Conservation (phyloP, 2,113 vertebrate genomes). For the Piprites chloris region DNA sequence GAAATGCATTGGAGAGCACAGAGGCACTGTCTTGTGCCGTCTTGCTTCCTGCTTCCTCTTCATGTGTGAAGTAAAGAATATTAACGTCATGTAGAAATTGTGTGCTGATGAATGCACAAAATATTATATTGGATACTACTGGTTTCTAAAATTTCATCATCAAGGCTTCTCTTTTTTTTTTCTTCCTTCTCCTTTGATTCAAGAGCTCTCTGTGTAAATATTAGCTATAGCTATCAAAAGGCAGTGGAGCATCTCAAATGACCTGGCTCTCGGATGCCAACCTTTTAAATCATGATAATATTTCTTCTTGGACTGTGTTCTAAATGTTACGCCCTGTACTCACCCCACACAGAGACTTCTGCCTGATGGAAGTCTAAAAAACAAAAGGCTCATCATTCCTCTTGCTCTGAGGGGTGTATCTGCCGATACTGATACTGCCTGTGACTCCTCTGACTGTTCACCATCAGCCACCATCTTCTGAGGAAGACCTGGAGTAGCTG, state of each 20-base stretch:
- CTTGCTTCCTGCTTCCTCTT: background rate
- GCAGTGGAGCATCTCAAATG: background rate
- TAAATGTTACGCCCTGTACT: background rate
- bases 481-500: background rate
- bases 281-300: slow-evolving; percentile 13
- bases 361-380: background rate
- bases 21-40: background rate
- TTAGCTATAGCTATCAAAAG: background rate
- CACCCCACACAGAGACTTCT: background rate
- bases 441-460: background rate
- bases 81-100: background rate
- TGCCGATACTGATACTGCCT: background rate
- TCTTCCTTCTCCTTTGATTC: background rate
- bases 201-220: background rate
- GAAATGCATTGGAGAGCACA: background rate
- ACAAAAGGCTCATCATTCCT: background rate
- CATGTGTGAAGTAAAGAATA: background rate
- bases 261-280: background rate
- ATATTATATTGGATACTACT: background rate
- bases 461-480: background rate
- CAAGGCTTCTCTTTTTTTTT: background rate
- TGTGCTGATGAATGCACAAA: background rate
- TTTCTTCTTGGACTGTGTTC: slow-evolving; percentile 25
- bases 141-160: background rate
- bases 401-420: background rate